A percentile compares a stretch with the other conserved stretches of the same genome.
Conservation (phyloP, 2,888 invertebrate species). For the Drosophila ustulata region DNA sequence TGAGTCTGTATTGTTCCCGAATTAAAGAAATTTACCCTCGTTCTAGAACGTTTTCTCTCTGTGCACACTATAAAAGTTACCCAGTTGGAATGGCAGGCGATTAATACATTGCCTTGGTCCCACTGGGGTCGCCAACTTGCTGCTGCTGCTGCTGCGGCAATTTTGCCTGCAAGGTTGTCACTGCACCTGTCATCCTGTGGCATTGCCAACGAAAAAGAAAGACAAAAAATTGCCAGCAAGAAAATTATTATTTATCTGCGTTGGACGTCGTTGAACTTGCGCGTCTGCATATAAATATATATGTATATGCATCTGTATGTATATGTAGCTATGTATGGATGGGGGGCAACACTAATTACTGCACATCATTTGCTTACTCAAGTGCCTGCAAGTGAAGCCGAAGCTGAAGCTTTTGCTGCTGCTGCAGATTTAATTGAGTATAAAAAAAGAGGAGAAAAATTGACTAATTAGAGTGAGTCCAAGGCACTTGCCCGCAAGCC, state of each 20-base stretch:
- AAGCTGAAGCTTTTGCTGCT: not conserved
- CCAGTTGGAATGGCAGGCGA: constrained; percentile 37
- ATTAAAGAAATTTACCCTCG: too few relatives aligned
- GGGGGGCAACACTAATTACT: constrained; percentile 72
- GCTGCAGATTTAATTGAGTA: constrained; percentile 77
- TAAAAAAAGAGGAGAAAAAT: constrained; percentile 65
- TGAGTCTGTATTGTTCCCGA: too few relatives aligned
- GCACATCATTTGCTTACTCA: constrained; percentile 81
- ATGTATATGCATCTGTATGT: constrained; percentile 12
- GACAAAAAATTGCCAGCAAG: constrained; percentile 61
- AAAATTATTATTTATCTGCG: constrained; percentile 77
- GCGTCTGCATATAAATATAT: constrained; percentile 27
- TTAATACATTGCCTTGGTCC: constrained; percentile 28
- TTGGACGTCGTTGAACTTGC: constrained; percentile 34
- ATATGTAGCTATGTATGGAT: constrained; percentile 15
- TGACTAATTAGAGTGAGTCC: constrained; percentile 80
- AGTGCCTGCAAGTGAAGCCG: constrained; percentile 62
- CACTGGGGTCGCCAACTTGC: constrained; percentile 41
- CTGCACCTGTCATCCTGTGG: constrained; percentile 76
- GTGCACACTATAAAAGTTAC: constrained; percentile 13
- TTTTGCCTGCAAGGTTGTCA: constrained; percentile 61
- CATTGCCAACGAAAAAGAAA: constrained; percentile 41
- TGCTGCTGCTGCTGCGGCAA: constrained; percentile 16
- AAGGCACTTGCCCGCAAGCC: constrained; percentile 75
- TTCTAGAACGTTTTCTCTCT: too few relatives aligned